These are phyloP conservation scores for Sciurus vulgaris DNA, from an alignment of 2,797 vertebrate species.

Conservation along the genomic window DNA sequence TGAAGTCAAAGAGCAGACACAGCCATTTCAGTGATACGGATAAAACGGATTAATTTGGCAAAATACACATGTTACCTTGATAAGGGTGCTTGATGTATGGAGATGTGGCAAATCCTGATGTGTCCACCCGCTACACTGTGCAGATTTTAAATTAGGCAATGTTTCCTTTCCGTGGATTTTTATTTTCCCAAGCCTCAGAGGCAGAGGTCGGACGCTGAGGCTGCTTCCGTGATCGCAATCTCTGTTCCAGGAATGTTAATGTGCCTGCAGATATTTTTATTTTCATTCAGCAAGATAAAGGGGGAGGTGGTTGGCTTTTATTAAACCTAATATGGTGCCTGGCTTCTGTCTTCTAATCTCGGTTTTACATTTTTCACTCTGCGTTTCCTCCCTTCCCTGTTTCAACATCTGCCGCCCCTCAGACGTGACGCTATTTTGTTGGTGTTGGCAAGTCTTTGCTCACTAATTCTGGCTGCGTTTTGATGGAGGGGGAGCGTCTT, in stretches of 20 bases:
- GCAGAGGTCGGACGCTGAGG: background rate
- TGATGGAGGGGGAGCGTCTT: background rate
- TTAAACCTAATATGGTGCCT: background rate
- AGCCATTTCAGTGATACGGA: constrained; percentile 13
- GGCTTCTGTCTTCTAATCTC: background rate
- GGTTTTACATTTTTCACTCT: background rate
- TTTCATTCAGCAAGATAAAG: constrained; percentile 53
- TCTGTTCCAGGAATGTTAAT: background rate
- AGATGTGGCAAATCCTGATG: background rate
- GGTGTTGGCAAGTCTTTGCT: background rate
- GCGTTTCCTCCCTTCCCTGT: background rate
- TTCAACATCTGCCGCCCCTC: background rate
- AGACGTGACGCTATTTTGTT: constrained; percentile 46
- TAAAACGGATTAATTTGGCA: constrained; percentile 54
- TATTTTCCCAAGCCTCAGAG: constrained; percentile 54
- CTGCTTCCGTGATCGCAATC: background rate
- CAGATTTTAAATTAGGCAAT: background rate
- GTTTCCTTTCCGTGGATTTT: constrained; percentile 61
- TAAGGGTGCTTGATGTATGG: constrained; percentile 8
- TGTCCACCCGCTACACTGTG: background rate
- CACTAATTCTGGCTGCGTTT: background rate
- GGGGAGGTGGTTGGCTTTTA: background rate
- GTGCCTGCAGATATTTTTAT: constrained; percentile 60
- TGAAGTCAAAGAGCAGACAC: background rate
- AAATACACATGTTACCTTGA: constrained; percentile 17